A percentile compares a stretch with the other conserved stretches of the same genome.
Evolutionary conservation across 2,113 vertebrate species (phyloP).

Genomic region (Sebastes fasciatus): DNA sequence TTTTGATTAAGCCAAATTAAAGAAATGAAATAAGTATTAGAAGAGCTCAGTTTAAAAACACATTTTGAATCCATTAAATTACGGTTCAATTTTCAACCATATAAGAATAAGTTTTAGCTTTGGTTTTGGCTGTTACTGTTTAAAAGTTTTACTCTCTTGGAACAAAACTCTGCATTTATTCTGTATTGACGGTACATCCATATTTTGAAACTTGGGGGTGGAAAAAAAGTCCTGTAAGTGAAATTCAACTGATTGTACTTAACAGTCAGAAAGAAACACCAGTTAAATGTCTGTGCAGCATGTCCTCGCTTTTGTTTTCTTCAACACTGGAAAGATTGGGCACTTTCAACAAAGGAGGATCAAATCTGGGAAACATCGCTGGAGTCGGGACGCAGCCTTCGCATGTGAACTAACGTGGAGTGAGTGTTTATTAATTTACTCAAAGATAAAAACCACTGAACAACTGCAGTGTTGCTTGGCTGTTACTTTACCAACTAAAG

Average conservation of each 20-base stretch:
- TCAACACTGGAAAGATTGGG: background rate
- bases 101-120: too few relatives aligned
- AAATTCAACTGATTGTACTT: background rate
- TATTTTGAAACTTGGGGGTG: background rate
- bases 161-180: background rate
- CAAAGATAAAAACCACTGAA: background rate
- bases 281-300: background rate
- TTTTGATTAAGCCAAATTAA: conserved; percentile 11
- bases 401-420: conserved; percentile 5
- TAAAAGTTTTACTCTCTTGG: background rate
- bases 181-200: background rate
- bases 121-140: background rate
- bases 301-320: background rate
- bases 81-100: too few relatives aligned
- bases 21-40: conserved; percentile 6
- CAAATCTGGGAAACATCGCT: background rate
- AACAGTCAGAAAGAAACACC: background rate
- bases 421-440: conserved; percentile 20
- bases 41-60: conserved; percentile 10
- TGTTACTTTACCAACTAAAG: conserved; percentile 16
- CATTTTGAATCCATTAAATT: background rate
- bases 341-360: background rate
- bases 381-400: background rate
- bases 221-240: background rate
- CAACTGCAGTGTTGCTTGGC: background rate